Percentiles rank a stretch among this genome's conserved stretches.
phyloP scores from a whole-genome alignment of 2,113 vertebrate genomes.

The Cinclus cinclus region DNA sequence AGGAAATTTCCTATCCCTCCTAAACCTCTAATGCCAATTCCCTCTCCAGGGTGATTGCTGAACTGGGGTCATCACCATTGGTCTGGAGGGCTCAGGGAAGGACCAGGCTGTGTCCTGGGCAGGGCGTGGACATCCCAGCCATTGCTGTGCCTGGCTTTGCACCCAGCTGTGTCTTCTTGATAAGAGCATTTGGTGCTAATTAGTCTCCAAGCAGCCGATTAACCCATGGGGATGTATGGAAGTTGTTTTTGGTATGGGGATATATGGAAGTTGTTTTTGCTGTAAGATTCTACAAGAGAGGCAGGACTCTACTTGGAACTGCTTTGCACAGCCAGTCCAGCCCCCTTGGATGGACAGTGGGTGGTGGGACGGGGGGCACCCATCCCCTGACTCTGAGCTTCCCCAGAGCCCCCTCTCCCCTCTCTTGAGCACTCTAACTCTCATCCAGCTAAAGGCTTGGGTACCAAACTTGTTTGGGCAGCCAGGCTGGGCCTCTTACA shows the following conservation, averaged over 20 bases:
- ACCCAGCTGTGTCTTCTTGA: neutral
- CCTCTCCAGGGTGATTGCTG: neutral
- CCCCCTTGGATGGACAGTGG: neutral
- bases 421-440: neutral
- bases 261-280: neutral
- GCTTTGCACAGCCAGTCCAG: neutral
- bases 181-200: neutral
- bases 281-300: neutral
- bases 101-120: neutral
- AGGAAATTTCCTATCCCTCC: slow-evolving; percentile 1
- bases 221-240: neutral
- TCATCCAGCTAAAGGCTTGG: neutral
- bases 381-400: neutral
- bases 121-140: neutral
- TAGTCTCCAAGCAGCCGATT: neutral
- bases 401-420: neutral
- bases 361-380: neutral
- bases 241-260: neutral
- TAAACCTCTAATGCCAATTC: neutral
- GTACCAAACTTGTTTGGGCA: neutral
- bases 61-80: neutral
- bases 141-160: neutral
- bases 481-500: neutral
- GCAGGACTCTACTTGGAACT: neutral
- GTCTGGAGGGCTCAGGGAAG: neutral